Conservation (phyloP, 1,140 invertebrate species). For the Eupristina koningsbergeri region DNA sequence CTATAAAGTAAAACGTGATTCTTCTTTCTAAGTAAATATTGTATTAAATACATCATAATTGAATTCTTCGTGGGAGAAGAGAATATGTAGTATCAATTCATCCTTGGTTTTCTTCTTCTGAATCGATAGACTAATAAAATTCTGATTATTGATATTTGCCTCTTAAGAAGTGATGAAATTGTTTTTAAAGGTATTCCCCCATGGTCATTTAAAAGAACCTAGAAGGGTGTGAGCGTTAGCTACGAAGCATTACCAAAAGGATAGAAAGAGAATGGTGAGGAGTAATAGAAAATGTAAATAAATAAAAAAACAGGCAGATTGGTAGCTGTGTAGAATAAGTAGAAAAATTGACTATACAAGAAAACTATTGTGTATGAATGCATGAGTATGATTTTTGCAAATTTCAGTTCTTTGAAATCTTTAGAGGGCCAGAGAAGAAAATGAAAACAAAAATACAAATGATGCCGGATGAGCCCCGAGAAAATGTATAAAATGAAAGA, state of each 20-base stretch:
- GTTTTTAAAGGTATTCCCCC: conserved; percentile 45
- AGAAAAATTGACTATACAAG: conserved; percentile 54
- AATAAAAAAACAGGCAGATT: conserved; percentile 42
- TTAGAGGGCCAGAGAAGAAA: conserved; percentile 24
- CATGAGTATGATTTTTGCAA: conserved; percentile 43
- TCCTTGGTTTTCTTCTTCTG: conserved; percentile 37
- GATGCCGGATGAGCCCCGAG: conserved; percentile 39
- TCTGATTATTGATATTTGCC: conserved; percentile 50
- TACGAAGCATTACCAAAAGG: conserved; percentile 67
- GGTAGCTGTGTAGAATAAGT: conserved; percentile 46
- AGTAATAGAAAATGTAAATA: conserved; percentile 41
- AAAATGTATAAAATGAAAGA: conserved; percentile 44
- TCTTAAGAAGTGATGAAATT: conserved; percentile 23
- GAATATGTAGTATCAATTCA: background rate
- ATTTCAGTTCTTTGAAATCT: conserved; percentile 39
- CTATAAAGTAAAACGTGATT: background rate
- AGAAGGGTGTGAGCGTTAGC: conserved; percentile 72
- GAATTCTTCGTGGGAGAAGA: background rate
- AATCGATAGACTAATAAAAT: conserved; percentile 44
- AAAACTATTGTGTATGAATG: conserved; percentile 52
- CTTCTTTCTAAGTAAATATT: background rate
- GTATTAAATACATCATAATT: background rate
- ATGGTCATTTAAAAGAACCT: conserved; percentile 59
- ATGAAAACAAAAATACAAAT: conserved; percentile 37
- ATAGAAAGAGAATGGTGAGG: conserved; percentile 51